These are phyloP conservation scores for Chiloscyllium plagiosum DNA, from an alignment of 2,113 vertebrate species.

Conservation along the genomic window DNA sequence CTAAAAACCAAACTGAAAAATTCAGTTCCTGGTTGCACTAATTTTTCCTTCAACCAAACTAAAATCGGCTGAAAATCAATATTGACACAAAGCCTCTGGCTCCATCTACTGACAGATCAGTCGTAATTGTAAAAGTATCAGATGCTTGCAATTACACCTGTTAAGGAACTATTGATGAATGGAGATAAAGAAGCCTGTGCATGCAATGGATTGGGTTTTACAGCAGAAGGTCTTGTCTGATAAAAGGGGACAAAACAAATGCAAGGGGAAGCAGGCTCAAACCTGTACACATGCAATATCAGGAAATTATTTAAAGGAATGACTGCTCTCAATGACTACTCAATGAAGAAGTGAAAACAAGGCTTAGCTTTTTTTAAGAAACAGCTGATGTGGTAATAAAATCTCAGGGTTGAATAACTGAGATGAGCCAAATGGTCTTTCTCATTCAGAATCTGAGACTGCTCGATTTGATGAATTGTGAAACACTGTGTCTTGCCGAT, in stretches of 20 bases:
- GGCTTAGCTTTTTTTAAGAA: not conserved
- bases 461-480: not conserved
- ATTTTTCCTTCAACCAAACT: not conserved
- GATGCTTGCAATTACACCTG: not conserved
- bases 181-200: not conserved
- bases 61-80: not conserved
- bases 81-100: slow-evolving; percentile 22
- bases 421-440: not conserved
- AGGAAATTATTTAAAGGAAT: not conserved
- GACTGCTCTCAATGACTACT: not conserved
- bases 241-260: too few relatives aligned
- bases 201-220: not conserved
- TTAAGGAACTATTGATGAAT: not conserved
- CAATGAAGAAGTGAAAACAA: not conserved
- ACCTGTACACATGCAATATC: not conserved
- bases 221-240: not conserved
- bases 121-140: not conserved
- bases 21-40: not conserved
- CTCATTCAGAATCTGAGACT: not conserved
- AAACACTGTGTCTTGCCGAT: not conserved
- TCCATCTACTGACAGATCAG: slow-evolving; percentile 30
- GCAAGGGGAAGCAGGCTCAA: not conserved
- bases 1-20: not conserved
- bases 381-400: not conserved
- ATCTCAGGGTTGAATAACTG: not conserved